Evolutionary conservation across 2,888 invertebrate genomes (phyloP).

Genomic region (Melanostoma mellinum): DNA sequence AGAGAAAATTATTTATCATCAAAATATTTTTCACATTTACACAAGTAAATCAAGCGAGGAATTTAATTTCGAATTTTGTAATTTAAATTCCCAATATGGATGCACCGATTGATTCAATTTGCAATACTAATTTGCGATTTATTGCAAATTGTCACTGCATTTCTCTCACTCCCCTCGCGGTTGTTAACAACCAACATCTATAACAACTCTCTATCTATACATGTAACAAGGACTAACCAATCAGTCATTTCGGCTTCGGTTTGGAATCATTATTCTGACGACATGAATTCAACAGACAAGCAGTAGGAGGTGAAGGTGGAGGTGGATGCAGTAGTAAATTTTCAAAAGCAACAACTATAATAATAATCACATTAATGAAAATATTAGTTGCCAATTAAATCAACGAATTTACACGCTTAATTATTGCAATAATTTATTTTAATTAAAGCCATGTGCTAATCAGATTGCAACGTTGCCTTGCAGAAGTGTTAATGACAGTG

Average conservation of each 20-base stretch:
- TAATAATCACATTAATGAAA: conserved; percentile 56
- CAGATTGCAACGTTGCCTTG: conserved; percentile 51
- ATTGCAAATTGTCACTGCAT: conserved; percentile 27
- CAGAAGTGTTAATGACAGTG: background rate
- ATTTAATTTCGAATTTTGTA: conserved; percentile 36
- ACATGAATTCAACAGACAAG: background rate
- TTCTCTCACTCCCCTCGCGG: background rate
- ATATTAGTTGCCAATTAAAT: conserved; percentile 61
- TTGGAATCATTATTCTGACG: conserved; percentile 22
- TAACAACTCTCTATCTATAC: background rate
- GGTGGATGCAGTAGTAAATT: conserved; percentile 12
- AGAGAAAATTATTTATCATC: background rate
- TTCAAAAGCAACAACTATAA: conserved; percentile 48
- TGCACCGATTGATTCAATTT: conserved; percentile 32
- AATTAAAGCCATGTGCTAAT: conserved; percentile 62
- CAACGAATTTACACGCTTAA: conserved; percentile 58
- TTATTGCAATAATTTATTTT: conserved; percentile 66
- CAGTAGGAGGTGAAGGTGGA: background rate
- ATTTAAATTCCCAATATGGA: conserved; percentile 24
- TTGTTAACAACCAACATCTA: background rate
- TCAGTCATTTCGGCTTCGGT: conserved; percentile 28
- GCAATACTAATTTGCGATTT: conserved; percentile 41
- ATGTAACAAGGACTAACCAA: conserved; percentile 8
- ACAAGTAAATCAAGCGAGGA: background rate
- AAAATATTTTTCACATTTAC: background rate